Evolutionary conservation across 2,113 vertebrate genomes (phyloP).

Genomic region (Lepidothrix coronata): DNA sequence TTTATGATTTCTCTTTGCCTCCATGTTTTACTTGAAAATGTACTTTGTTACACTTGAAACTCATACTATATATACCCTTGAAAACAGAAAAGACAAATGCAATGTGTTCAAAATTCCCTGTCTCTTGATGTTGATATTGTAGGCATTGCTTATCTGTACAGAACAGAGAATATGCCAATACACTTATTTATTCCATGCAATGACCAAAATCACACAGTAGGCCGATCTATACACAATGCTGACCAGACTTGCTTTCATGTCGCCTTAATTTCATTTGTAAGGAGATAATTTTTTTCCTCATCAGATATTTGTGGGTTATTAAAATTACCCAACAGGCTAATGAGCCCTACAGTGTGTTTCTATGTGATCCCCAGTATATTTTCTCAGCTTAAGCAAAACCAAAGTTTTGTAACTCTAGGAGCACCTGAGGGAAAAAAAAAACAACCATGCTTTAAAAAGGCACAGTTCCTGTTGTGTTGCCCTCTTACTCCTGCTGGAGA

Average conservation of each 20-base stretch:
- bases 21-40: not conserved
- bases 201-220: not conserved
- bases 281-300: not conserved
- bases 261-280: not conserved
- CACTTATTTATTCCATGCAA: not conserved
- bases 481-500: not conserved
- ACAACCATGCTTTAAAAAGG: not conserved
- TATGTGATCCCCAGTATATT: not conserved
- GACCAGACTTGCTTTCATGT: not conserved
- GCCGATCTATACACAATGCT: not conserved
- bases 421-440: not conserved
- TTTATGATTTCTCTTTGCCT: not conserved
- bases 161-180: not conserved
- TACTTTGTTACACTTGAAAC: not conserved
- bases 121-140: not conserved
- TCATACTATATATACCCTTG: not conserved
- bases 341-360: not conserved
- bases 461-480: not conserved
- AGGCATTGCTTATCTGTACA: not conserved
- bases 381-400: not conserved
- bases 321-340: not conserved
- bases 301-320: not conserved
- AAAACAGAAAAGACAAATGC: not conserved
- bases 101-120: not conserved
- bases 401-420: not conserved